A percentile compares a stretch with the other conserved stretches of the same genome.
These are phyloP conservation scores for Xestia ashworthii DNA, from an alignment of 2,888 invertebrate species.

Conservation along the genomic window DNA sequence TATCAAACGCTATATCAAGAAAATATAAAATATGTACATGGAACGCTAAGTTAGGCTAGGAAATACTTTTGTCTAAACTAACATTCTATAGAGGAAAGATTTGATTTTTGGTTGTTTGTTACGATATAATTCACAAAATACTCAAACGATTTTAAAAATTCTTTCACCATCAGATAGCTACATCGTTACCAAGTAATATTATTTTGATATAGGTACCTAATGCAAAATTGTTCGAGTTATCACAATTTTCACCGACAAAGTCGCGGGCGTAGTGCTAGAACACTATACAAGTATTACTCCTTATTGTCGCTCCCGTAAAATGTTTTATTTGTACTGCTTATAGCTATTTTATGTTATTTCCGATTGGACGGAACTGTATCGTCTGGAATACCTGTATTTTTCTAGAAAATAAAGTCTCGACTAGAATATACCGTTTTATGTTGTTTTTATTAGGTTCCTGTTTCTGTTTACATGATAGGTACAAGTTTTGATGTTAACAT, in stretches of 20 bases:
- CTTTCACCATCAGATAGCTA: no score
- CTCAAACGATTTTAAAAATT: no score
- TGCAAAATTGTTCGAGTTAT: no score
- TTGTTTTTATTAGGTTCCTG: conserved; percentile 24
- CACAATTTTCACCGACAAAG: no score
- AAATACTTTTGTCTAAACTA: not conserved
- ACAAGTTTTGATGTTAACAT: not conserved
- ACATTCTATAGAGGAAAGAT: no score
- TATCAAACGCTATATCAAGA: no score
- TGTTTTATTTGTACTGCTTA: conserved; percentile 42
- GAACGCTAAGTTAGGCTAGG: no score
- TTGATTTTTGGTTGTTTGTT: no score
- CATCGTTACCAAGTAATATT: no score
- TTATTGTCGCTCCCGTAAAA: conserved; percentile 21
- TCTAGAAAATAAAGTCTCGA: conserved; percentile 18
- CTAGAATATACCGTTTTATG: conserved; percentile 30
- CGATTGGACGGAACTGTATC: conserved; percentile 2
- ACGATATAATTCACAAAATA: no score
- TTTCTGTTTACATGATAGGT: not conserved
- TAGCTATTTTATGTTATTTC: conserved; percentile 23
- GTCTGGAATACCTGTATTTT: conserved; percentile 23
- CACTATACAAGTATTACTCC: conserved; percentile 12
- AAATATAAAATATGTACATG: not conserved
- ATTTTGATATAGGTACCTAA: no score
- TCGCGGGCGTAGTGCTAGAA: not conserved